Evolutionary conservation across 2,888 invertebrate genomes (phyloP).

Genomic region (Camponotus fellah): DNA sequence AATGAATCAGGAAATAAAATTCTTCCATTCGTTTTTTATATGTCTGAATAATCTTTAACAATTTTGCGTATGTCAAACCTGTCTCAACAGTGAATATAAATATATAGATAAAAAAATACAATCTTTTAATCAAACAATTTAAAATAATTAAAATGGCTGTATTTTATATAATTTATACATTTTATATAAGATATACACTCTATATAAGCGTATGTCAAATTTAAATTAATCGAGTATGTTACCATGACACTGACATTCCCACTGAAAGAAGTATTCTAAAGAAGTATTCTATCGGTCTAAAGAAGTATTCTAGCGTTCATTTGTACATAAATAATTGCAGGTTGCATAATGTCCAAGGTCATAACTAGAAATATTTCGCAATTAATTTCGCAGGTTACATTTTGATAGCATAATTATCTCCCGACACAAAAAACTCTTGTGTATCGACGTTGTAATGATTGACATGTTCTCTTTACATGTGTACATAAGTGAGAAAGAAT

Average conservation of each 20-base stretch:
- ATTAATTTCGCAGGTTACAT: constrained; percentile 57
- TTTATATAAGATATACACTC: too few relatives aligned
- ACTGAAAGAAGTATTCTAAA: not conserved
- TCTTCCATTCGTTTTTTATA: not conserved
- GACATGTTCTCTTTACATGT: not conserved
- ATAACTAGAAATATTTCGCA: constrained; percentile 27
- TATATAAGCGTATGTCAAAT: not conserved
- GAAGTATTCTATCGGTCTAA: not conserved
- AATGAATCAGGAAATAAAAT: not conserved
- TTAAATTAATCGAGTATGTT: not conserved
- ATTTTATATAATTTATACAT: not conserved
- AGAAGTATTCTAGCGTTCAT: not conserved
- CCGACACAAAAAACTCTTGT: constrained; percentile 67
- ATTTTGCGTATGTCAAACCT: not conserved
- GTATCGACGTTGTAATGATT: constrained; percentile 25
- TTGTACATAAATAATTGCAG: constrained; percentile 39
- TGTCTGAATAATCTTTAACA: not conserved
- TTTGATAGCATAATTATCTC: constrained; percentile 64
- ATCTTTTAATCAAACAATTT: not conserved
- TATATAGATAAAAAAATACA: not conserved
- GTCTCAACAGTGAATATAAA: not conserved
- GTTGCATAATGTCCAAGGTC: constrained; percentile 62
- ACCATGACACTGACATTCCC: too few relatives aligned
- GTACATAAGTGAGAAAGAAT: not conserved
- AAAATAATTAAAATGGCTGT: not conserved